phyloP scores from a whole-genome alignment of 2,797 vertebrate genomes.

The Selene dorsalis region DNA sequence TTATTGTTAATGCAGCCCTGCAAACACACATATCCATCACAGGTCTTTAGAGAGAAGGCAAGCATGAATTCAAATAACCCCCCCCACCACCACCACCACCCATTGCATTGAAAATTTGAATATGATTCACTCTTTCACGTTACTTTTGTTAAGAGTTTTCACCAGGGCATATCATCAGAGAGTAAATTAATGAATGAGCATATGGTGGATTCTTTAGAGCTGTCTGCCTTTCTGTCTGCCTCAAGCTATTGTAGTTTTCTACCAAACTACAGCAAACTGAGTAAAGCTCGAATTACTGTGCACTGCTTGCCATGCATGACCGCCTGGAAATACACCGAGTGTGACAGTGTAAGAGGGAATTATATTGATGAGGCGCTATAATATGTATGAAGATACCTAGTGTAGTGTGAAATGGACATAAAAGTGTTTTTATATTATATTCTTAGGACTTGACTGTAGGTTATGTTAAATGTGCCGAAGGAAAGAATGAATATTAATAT shows the following conservation, averaged over 20 bases:
- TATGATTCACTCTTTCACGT: conserved; percentile 26
- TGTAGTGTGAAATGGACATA: background rate
- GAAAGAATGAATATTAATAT: background rate
- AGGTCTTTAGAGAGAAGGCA: conserved; percentile 25
- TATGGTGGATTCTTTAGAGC: conserved; percentile 21
- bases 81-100: background rate
- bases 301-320: background rate
- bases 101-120: conserved; percentile 15
- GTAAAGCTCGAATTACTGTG: background rate
- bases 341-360: background rate
- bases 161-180: conserved; percentile 18
- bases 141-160: conserved; percentile 24
- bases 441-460: background rate
- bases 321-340: conserved; percentile 19
- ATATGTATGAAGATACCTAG: background rate
- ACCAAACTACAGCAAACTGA: conserved; percentile 21
- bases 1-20: conserved; percentile 42
- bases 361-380: background rate
- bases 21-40: conserved; percentile 39
- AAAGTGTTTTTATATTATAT: background rate
- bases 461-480: background rate
- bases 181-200: conserved; percentile 7
- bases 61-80: conserved; percentile 50
- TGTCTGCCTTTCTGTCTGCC: conserved; percentile 8
- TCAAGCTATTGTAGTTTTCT: conserved; percentile 23